Base-by-base conservation (phyloP, 2,113 vertebrate species). In the Limnothrissa miodon region DNA sequence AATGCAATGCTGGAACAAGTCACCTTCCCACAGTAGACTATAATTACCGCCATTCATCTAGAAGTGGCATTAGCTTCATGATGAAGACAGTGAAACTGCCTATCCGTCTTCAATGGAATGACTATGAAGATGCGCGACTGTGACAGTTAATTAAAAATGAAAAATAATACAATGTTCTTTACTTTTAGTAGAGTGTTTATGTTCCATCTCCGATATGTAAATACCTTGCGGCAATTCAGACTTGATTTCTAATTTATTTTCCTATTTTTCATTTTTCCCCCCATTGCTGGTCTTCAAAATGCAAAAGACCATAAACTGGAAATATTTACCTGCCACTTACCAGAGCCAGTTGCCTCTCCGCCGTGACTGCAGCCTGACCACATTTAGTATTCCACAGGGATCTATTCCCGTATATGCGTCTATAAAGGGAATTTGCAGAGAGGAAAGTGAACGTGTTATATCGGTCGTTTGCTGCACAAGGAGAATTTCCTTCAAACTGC, bases 81-180 rank as follows among this genome's bases (percentile, higher is more conserved):
- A 95, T 93, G 93, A 90, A 89, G 88, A 90, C 91, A 90, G 89
- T 90, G 91, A 93, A 93, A 92, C 87, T 91, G 88, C 89, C 92
- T 81, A 91, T 93, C 87, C 87, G 89, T 94, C 93, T 90, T 88
- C 62, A 81, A 90, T 87, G 89, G 87, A 90, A 90, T 89, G 88
- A 90, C 93, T 89, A 91, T 90, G 89, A 86, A 91, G 90, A 92
- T 90, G 91, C 91, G 87, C 87, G 90, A 82, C 88, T 82, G 87
- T 93, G 94, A 93, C 93, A 94, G 93, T 93, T 92, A 95, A 94
- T 93, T 95, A 94, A 93, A 95, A 94, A 94, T 90, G 93, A 95
- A 92, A 92, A 89, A 94, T 94, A 93, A 90, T 90, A 84, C 87
- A 85, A 85, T 82, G 81, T 90, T 84, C 80, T 82, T 83, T 86